Percentiles rank a stretch among this genome's conserved stretches.
Evolutionary conservation across 2,113 vertebrate species (phyloP).

Genomic region (Labeo rohita): DNA sequence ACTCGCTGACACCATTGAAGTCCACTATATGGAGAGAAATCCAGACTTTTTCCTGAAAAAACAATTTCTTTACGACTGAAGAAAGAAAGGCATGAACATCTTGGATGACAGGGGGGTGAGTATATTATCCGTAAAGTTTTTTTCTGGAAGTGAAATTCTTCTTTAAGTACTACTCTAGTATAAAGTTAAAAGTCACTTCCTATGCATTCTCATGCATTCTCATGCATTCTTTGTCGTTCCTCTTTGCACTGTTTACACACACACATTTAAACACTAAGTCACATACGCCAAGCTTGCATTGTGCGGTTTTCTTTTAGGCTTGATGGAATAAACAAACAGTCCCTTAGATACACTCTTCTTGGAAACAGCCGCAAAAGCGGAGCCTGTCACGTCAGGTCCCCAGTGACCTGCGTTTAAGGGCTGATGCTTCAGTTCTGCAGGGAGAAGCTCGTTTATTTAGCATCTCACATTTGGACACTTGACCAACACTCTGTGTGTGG

Average conservation of each 20-base stretch:
- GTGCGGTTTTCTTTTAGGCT: neutral
- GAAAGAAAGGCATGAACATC: no score
- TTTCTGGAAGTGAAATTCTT: no score
- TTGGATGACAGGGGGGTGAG: no score
- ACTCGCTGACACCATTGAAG: no score
- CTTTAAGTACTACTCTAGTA: neutral
- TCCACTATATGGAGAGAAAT: no score
- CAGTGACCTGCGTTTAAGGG: slow-evolving; percentile 49
- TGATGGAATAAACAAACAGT: slow-evolving; percentile 39
- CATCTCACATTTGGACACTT: slow-evolving; percentile 38
- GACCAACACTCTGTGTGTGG: slow-evolving; percentile 1
- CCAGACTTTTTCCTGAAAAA: no score
- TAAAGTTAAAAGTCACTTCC: neutral
- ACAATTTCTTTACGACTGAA: no score
- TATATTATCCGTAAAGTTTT: no score
- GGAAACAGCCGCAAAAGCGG: slow-evolving; percentile 23
- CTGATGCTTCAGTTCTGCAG: slow-evolving; percentile 27
- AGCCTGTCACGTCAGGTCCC: slow-evolving; percentile 49
- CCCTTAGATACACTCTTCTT: slow-evolving; percentile 11
- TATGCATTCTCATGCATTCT: neutral
- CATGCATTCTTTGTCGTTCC: neutral
- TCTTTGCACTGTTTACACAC: neutral
- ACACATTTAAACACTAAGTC: neutral
- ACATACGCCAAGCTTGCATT: slow-evolving; percentile 24
- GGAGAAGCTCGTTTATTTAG: slow-evolving; percentile 36